Evolutionary conservation across 2,888 invertebrate species (phyloP).

Genomic region (Rhopalosiphum nymphaeae): DNA sequence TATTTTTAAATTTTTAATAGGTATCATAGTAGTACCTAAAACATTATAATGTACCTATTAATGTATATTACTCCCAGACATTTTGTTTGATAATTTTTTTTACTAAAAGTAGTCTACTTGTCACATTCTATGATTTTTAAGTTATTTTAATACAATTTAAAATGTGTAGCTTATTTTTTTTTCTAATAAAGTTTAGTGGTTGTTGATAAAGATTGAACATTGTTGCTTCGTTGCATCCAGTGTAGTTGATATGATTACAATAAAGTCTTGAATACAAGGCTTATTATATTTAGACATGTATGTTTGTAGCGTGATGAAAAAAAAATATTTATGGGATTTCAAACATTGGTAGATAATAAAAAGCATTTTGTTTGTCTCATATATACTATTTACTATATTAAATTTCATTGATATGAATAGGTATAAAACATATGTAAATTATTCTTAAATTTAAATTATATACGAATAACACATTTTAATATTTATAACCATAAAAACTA

Average conservation of each 20-base stretch:
- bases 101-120: background rate
- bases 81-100: background rate
- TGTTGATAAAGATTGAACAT: background rate
- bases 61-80: background rate
- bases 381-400: background rate
- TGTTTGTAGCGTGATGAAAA: background rate
- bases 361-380: background rate
- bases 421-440: background rate
- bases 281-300: background rate
- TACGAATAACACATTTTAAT: background rate
- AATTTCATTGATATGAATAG: background rate
- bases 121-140: background rate
- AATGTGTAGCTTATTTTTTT: background rate
- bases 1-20: background rate
- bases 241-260: background rate
- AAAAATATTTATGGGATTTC: background rate
- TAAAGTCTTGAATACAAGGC: background rate
- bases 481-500: background rate
- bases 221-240: background rate
- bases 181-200: background rate
- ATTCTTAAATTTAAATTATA: background rate
- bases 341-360: background rate
- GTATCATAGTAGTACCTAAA: background rate
- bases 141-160: background rate
- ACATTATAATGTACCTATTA: background rate